phyloP scores from a whole-genome alignment of 2,113 vertebrate species.

The Struthidea cinerea region DNA sequence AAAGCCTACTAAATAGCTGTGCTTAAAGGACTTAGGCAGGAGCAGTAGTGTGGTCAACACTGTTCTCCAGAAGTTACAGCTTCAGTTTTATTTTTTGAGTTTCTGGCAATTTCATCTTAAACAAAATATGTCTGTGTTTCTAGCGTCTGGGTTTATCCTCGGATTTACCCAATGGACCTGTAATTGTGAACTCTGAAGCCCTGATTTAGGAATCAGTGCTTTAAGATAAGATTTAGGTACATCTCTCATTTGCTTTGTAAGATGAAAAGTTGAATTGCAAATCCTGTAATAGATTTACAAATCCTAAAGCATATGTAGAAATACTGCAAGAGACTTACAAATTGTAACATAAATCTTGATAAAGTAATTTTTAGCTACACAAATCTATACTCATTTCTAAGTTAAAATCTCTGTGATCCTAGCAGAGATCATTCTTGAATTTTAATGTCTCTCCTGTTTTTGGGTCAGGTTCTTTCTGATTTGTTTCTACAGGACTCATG shows the following conservation, averaged over 20 bases:
- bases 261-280: neutral
- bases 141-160: neutral
- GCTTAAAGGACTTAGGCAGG: neutral
- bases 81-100: neutral
- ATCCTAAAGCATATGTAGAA: neutral
- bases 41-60: neutral
- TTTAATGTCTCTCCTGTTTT: neutral
- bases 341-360: neutral
- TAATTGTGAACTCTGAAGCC: neutral
- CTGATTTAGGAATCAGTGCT: neutral
- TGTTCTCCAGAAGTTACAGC: neutral
- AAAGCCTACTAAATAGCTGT: neutral
- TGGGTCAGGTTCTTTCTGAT: neutral
- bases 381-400: neutral
- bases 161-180: neutral
- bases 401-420: neutral
- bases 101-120: neutral
- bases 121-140: neutral
- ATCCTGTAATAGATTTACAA: slow-evolving; percentile 25
- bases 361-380: neutral
- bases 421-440: neutral
- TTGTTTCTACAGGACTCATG: neutral
- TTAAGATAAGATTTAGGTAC: neutral
- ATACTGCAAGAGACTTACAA: slow-evolving; percentile 1
- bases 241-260: neutral